A percentile compares a stretch with the other conserved stretches of the same genome.
phyloP scores from a whole-genome alignment of 2,888 invertebrate genomes.

The Amphimallon solstitiale region DNA sequence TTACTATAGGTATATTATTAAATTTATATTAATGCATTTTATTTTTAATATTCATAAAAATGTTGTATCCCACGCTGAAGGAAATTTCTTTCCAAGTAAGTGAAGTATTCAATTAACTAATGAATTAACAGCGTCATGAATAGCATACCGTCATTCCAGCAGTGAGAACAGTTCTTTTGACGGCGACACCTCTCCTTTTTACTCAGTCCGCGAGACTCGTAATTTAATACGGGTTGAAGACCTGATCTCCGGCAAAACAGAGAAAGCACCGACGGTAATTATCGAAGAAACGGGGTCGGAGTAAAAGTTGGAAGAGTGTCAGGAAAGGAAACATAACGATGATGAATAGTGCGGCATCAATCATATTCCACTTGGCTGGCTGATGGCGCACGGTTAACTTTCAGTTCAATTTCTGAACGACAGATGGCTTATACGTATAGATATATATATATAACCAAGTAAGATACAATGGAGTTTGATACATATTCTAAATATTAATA shows the following conservation, averaged over 20 bases:
- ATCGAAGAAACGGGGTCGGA: constrained; percentile 45
- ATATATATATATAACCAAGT: not conserved
- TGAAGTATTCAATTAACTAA: too few relatives aligned
- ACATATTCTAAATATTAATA: too few relatives aligned
- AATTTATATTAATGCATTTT: too few relatives aligned
- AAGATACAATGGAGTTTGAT: too few relatives aligned
- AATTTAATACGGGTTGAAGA: constrained; percentile 13
- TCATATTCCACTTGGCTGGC: constrained; percentile 58
- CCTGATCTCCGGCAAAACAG: constrained; percentile 16
- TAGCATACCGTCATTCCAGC: not conserved
- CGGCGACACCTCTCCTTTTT: constrained; percentile 7
- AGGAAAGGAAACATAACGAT: constrained; percentile 60
- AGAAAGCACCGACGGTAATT: constrained; percentile 51
- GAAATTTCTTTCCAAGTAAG: too few relatives aligned
- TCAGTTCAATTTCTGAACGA: constrained; percentile 30
- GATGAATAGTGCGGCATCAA: constrained; percentile 63
- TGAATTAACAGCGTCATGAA: too few relatives aligned
- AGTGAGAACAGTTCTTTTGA: not conserved
- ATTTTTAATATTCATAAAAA: too few relatives aligned
- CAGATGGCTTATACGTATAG: constrained; percentile 19
- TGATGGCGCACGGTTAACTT: constrained; percentile 45
- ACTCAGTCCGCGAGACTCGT: not conserved
- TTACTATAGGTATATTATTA: too few relatives aligned
- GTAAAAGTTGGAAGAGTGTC: constrained; percentile 60
- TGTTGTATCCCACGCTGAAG: too few relatives aligned